Evolutionary conservation across 2,797 vertebrate genomes (phyloP).

Genomic region (Carapus acus): DNA sequence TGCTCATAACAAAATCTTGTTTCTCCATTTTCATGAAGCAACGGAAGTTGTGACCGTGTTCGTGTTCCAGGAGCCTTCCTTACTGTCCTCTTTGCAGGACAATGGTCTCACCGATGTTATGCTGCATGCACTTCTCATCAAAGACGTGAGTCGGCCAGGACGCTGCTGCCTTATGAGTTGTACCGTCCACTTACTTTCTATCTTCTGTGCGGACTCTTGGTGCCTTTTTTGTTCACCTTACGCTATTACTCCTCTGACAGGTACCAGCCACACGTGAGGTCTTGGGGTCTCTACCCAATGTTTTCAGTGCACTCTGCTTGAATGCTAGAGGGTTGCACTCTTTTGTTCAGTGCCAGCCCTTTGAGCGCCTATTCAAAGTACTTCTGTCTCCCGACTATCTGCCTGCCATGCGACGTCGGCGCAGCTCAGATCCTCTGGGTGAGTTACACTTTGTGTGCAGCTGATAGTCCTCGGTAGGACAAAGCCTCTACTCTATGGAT

Average conservation of each 20-base stretch:
- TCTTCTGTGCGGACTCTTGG: not conserved
- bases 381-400: slow-evolving; percentile 96
- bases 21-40: slow-evolving; percentile 66
- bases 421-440: slow-evolving; percentile 95
- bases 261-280: slow-evolving; percentile 96
- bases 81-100: slow-evolving; percentile 95
- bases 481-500: not conserved
- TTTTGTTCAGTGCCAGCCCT: slow-evolving; percentile 96
- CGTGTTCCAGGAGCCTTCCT: slow-evolving; percentile 98
- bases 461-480: not conserved
- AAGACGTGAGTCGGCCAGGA: slow-evolving; percentile 81
- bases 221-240: not conserved
- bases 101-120: slow-evolving; percentile 97
- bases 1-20: no score
- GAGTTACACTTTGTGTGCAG: slow-evolving; percentile 43
- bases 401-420: slow-evolving; percentile 90
- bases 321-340: slow-evolving; percentile 94
- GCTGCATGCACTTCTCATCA: slow-evolving; percentile 95
- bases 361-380: slow-evolving; percentile 97
- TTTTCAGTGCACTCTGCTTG: slow-evolving; percentile 93
- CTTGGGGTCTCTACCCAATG: slow-evolving; percentile 92
- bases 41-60: slow-evolving; percentile 98
- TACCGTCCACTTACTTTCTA: slow-evolving; percentile 12
- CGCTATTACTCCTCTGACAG: slow-evolving; percentile 54
- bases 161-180: not conserved